Percentiles rank a stretch among this genome's conserved stretches.
phyloP scores from a whole-genome alignment of 1,140 invertebrate genomes.

The Popillia japonica region DNA sequence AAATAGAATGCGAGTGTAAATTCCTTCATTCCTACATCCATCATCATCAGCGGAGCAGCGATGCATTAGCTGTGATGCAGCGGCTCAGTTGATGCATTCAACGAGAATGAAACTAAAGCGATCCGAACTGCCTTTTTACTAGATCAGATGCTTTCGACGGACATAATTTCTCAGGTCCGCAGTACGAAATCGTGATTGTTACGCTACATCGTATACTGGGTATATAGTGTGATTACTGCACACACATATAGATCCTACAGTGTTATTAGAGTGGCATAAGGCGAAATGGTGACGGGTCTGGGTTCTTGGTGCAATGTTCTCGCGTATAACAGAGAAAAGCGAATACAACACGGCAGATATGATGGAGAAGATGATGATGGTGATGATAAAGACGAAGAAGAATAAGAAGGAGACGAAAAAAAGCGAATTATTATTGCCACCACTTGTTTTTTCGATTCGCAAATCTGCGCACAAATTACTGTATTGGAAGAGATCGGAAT shows the following conservation, averaged over 20 bases:
- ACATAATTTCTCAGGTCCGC: constrained; percentile 40
- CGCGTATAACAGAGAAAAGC: neutral
- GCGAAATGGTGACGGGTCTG: neutral
- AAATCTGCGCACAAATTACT: constrained; percentile 26
- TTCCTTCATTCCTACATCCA: constrained; percentile 46
- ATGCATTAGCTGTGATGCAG: neutral
- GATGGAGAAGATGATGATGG: constrained; percentile 14
- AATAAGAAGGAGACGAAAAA: neutral
- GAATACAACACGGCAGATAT: neutral
- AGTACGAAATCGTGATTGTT: constrained; percentile 44
- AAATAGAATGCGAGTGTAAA: constrained; percentile 41
- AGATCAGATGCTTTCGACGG: constrained; percentile 24
- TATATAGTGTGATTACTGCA: constrained; percentile 46
- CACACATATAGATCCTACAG: constrained; percentile 12
- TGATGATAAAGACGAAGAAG: neutral
- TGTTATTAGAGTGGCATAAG: constrained; percentile 22
- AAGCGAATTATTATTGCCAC: constrained; percentile 9
- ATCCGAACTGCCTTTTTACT: neutral
- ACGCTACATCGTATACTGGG: constrained; percentile 38
- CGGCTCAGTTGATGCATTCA: neutral
- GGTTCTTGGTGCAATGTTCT: neutral
- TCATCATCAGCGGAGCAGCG: constrained; percentile 44
- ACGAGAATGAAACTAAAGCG: neutral
- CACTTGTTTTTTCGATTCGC: constrained; percentile 19
- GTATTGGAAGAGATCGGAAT: constrained; percentile 7